phyloP scores from a whole-genome alignment of 2,797 vertebrate genomes.

The Pseudochirops corinnae region DNA sequence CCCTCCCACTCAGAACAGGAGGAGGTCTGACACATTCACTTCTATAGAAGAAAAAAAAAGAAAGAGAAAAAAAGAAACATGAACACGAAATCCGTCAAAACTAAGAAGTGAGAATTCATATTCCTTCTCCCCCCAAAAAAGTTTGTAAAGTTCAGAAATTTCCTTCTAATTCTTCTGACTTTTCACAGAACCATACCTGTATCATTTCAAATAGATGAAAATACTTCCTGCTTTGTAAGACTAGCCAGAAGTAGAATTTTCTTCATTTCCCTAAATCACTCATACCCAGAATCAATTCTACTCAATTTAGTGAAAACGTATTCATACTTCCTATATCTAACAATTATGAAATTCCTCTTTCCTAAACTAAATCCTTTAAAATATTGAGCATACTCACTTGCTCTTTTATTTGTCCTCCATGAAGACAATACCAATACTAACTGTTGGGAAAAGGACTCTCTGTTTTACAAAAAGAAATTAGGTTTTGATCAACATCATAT shows the following conservation, averaged over 20 bases:
- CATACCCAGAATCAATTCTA: not conserved
- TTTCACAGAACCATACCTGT: not conserved
- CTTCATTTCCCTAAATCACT: not conserved
- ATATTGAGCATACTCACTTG: not conserved
- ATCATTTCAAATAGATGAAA: not conserved
- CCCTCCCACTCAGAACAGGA: conserved; percentile 15
- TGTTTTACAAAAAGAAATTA: not conserved
- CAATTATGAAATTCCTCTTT: not conserved
- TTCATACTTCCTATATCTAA: not conserved
- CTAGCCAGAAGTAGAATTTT: not conserved
- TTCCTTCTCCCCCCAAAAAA: not conserved
- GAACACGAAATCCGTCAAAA: not conserved
- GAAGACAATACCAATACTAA: not conserved
- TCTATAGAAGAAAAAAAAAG: not conserved
- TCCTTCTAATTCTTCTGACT: not conserved
- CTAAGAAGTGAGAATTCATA: not conserved
- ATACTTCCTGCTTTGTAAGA: not conserved
- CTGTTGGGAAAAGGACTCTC: not conserved
- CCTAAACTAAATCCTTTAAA: not conserved
- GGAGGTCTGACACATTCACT: conserved; percentile 24
- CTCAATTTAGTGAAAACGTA: not conserved
- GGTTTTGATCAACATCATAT: not conserved
- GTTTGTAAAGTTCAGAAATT: not conserved
- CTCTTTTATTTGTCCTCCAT: not conserved
- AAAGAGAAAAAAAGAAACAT: not conserved